Percentiles rank a stretch among this genome's conserved stretches.
These are phyloP conservation scores for Smutsia temminckii DNA, from an alignment of 2,797 vertebrate species.

Conservation along the genomic window DNA sequence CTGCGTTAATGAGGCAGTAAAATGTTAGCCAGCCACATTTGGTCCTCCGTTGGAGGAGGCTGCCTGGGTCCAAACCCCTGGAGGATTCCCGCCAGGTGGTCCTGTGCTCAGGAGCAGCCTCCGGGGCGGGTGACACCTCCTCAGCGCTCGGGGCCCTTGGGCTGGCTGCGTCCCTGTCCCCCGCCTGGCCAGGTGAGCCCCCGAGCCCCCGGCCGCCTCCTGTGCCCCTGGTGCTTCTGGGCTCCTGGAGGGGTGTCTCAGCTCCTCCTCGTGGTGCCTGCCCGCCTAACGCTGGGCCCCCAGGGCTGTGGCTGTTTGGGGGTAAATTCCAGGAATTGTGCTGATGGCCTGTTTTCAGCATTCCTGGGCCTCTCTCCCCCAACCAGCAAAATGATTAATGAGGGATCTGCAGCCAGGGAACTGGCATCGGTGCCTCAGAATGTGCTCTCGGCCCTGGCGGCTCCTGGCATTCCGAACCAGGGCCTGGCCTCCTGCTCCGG, in stretches of 20 bases:
- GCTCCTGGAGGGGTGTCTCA: too few species aligned
- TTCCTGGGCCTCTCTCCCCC: background rate
- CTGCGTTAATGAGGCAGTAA: background rate
- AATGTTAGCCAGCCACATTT: too few species aligned
- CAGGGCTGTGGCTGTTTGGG: background rate
- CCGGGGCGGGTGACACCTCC: background rate
- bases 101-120: accelerated
- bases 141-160: background rate
- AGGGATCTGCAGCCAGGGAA: background rate
- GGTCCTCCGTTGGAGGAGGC: background rate
- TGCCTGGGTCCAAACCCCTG: background rate
- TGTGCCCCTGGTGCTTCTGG: background rate
- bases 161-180: background rate
- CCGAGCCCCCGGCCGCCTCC: background rate
- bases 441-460: background rate
- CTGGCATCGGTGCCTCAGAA: background rate
- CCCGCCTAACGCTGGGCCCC: background rate
- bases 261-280: background rate
- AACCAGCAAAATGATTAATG: background rate
- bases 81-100: too few species aligned
- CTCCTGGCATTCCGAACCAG: slow-evolving; percentile 56
- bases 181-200: accelerated
- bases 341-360: background rate
- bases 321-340: background rate
- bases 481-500: background rate